phyloP scores from a whole-genome alignment of 2,797 vertebrate species.

The Nyctalus aviator region DNA sequence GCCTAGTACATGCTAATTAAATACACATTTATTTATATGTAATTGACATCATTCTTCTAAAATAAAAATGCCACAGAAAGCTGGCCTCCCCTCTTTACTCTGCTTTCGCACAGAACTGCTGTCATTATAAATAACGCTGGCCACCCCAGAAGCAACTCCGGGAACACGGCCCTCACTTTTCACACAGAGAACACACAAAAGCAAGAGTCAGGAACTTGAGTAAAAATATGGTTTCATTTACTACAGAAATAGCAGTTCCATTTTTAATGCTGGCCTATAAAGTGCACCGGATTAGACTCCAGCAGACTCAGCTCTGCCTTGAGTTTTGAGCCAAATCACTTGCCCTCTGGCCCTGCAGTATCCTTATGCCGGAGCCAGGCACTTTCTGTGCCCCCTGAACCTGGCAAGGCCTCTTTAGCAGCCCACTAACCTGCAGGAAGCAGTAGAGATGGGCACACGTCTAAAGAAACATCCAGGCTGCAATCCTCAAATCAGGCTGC shows the following conservation, averaged over 20 bases:
- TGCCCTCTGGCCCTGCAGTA: background rate
- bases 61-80: constrained; percentile 17
- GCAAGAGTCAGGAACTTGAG: background rate
- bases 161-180: background rate
- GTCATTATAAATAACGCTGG: background rate
- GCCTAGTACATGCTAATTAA: background rate
- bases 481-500: background rate
- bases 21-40: background rate
- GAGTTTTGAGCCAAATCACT: background rate
- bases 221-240: background rate
- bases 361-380: background rate
- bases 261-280: background rate
- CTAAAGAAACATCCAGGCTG: background rate
- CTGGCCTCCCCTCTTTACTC: background rate
- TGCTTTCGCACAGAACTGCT: background rate
- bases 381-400: background rate
- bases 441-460: background rate
- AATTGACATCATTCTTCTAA: background rate
- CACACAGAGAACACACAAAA: background rate
- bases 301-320: background rate
- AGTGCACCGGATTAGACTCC: background rate
- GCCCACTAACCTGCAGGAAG: background rate
- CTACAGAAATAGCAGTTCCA: background rate
- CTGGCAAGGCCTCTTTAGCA: background rate
- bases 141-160: background rate